Evolutionary conservation across 53 echinoderm and acorn worm species (phyloP).

Genomic region (Hippasteria phrygiana): DNA sequence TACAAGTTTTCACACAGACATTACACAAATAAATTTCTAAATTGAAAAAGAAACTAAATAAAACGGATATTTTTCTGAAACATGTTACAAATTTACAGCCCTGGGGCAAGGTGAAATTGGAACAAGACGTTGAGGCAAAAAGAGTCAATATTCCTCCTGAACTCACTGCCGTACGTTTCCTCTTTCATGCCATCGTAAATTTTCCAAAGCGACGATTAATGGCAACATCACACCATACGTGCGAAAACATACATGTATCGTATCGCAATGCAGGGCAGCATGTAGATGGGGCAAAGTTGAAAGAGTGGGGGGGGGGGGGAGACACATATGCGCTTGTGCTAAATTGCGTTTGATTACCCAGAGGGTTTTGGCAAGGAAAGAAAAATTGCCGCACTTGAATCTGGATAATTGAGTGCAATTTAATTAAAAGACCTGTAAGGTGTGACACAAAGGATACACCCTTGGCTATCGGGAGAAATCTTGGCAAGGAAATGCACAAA

Average conservation of each 20-base stretch:
- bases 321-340: slow-evolving; percentile 28
- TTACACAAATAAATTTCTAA: too few species aligned
- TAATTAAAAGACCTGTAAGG: slow-evolving; percentile 62
- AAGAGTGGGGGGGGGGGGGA: too few species aligned
- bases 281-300: not conserved
- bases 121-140: too few species aligned
- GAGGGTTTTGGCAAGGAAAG: slow-evolving; percentile 26
- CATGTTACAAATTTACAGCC: too few species aligned
- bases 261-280: slow-evolving; percentile 17
- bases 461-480: slow-evolving; percentile 34
- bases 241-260: not conserved
- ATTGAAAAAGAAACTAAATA: too few species aligned
- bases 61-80: too few species aligned
- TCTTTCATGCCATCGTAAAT: too few species aligned
- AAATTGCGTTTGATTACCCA: slow-evolving; percentile 53
- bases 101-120: too few species aligned
- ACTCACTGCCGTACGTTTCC: too few species aligned
- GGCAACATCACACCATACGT: not conserved
- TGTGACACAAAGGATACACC: slow-evolving; percentile 50
- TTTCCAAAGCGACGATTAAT: not conserved
- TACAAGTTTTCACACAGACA: too few species aligned
- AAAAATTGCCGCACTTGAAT: slow-evolving; percentile 50
- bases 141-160: too few species aligned
- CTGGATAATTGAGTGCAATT: slow-evolving; percentile 60
- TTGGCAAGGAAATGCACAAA: slow-evolving; percentile 35